phyloP scores from a whole-genome alignment of 2,113 vertebrate species.

The Engraulis encrasicolus region DNA sequence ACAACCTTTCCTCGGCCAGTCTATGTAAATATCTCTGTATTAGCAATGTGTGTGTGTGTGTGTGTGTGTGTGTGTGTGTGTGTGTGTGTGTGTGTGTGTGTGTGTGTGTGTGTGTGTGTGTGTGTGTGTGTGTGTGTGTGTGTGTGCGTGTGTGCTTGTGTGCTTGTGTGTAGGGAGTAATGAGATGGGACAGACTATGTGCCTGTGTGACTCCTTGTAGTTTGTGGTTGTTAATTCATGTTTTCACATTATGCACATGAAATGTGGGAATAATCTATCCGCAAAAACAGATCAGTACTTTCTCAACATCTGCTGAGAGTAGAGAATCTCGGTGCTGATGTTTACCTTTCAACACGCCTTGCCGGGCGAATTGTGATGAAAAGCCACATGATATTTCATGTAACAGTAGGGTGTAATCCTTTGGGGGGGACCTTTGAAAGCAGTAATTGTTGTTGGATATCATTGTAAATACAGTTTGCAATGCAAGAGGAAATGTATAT shows the following conservation, averaged over 20 bases:
- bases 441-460: conserved; percentile 13
- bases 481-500: conserved; percentile 13
- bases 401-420: background rate
- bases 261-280: conserved; percentile 7
- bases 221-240: conserved; percentile 1
- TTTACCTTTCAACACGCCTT: background rate
- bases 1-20: background rate
- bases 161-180: no score
- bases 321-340: background rate
- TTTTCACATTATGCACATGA: background rate
- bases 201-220: background rate
- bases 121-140: no score
- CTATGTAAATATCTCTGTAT: background rate
- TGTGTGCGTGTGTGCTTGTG: no score
- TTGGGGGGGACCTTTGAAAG: background rate
- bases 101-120: no score
- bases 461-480: background rate
- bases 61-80: background rate
- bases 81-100: no score
- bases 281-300: background rate
- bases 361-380: background rate
- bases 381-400: conserved; percentile 10
- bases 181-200: no score
- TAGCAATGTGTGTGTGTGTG: background rate
- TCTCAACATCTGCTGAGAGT: background rate